Evolutionary conservation across 1,140 invertebrate genomes (phyloP), one percentile per base, ranked within the genome.

Genomic region (Wiebesia pumilae): DNA sequence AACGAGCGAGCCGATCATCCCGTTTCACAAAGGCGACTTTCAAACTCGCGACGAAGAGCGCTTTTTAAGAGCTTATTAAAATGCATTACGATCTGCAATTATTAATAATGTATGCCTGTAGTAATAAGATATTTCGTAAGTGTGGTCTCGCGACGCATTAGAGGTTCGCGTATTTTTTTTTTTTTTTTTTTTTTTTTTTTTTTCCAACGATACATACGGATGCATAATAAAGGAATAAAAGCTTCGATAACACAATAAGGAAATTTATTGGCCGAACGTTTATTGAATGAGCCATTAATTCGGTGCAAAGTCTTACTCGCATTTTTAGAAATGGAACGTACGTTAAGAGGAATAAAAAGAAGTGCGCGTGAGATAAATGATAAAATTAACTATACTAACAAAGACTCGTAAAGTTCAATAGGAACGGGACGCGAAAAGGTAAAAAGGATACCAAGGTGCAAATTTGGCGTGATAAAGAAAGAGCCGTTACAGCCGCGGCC

Each of bases 391-490:
- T 62, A 62, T 35, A 35, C 58, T 40, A 79, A 58, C 78, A 75
- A 58, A 65, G 78, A 27, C 62, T 24, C 30, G 40, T 43, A 71
- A 62, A 81, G n/a, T 65, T 78, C 19, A n/a, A 67, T 38, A n/a
- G 75, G 51, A 58, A 30, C 24, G 58, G 30, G 51, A 75, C 7
- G 19, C n/a, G 12, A 54, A 35, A 40, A 33, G 75, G 71, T 54
- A 24, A 69, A 19, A 67, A 16, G 35, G 33, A 43, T 27, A 35
- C 62, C 19, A 19, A 86, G 73, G 79, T 73, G 78, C 77, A 81
- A 81, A 81, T 81, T 71, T 81, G 84, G 69, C 79, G 65, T 54
- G 27, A 75, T 81, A 69, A 78, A 86, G 54, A 62, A 54, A n/a
- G 71, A 16, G 40, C 54, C 78, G 78, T 84, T 84, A 84, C 38